Conservation (phyloP, 2,113 vertebrate species). For the Patagioenas fasciata region DNA sequence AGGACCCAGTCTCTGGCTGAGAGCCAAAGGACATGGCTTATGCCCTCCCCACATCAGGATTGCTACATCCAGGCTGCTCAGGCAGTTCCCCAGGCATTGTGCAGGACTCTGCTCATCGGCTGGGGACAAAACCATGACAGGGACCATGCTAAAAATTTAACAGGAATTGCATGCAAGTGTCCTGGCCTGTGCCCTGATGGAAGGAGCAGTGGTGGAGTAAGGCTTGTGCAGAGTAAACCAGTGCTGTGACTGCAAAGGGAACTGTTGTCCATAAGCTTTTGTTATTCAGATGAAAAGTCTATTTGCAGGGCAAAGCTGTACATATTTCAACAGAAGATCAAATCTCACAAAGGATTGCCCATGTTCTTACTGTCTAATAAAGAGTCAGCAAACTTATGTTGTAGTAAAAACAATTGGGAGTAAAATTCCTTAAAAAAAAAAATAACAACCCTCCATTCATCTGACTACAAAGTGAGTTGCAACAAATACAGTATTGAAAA, state of each 20-base stretch:
- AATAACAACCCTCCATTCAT: constrained; percentile 43
- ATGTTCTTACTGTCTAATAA: constrained; percentile 30
- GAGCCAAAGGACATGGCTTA: neutral
- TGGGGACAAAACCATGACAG: neutral
- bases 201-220: neutral
- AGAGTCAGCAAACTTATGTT: constrained; percentile 68
- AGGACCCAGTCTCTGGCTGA: neutral
- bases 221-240: neutral
- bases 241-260: neutral
- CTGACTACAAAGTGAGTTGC: constrained; percentile 68
- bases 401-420: constrained; percentile 66
- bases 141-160: neutral
- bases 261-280: neutral
- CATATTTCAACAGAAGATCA: constrained; percentile 35
- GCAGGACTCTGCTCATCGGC: rapidly evolving
- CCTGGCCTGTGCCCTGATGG: neutral
- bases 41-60: neutral
- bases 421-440: constrained; percentile 51
- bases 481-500: constrained; percentile 65
- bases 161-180: neutral
- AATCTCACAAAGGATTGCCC: constrained; percentile 41
- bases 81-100: neutral
- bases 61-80: neutral
- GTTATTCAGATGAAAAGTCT: neutral
- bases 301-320: neutral